A percentile compares a stretch with the other conserved stretches of the same genome.
Conservation (phyloP, 2,113 vertebrate species). For the Bothrops jararaca region DNA sequence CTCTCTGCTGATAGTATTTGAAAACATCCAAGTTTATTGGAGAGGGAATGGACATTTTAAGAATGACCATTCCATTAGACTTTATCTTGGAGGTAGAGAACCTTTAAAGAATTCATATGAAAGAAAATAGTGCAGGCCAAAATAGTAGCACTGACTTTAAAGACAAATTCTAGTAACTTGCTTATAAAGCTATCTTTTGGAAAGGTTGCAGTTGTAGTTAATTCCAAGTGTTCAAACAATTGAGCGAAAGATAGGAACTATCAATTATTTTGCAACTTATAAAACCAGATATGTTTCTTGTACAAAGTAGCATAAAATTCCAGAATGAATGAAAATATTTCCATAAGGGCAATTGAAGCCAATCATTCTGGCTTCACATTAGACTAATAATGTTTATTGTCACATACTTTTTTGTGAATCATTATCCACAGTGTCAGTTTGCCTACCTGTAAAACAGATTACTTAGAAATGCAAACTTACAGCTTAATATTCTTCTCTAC, state of each 20-base stretch:
- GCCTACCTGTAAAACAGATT: background rate
- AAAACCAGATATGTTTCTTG: background rate
- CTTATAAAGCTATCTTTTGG: background rate
- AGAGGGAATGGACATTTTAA: background rate
- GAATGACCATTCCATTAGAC: background rate
- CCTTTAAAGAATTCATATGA: no score
- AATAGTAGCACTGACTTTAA: background rate
- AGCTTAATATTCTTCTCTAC: background rate
- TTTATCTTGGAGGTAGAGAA: background rate
- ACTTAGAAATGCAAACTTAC: background rate
- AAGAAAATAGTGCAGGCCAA: background rate
- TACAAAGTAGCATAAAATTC: background rate
- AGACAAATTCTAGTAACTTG: background rate
- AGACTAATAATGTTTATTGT: background rate
- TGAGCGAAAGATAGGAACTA: background rate
- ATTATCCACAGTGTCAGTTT: background rate
- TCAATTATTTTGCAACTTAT: background rate
- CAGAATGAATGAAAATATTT: background rate
- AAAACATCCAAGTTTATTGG: background rate
- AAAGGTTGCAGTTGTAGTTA: background rate
- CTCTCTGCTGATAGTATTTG: background rate
- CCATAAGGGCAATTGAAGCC: background rate
- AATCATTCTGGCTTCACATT: background rate
- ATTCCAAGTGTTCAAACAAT: background rate
- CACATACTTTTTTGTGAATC: background rate